Evolutionary conservation across 2,113 vertebrate species (phyloP).

Genomic region (Grus americana): DNA sequence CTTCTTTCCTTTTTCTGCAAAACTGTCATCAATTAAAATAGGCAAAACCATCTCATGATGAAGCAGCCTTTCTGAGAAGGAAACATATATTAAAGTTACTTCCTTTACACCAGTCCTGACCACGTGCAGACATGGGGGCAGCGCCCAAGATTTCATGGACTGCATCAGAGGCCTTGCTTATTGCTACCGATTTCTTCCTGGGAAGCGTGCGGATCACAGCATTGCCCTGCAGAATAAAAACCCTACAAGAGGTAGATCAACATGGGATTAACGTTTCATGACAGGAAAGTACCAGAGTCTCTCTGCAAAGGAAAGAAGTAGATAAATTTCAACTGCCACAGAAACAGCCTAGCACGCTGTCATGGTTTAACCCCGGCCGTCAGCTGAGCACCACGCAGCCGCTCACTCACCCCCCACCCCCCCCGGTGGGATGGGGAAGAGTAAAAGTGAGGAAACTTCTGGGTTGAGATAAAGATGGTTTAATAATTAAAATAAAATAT

Average conservation of each 20-base stretch:
- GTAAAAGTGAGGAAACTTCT: no score
- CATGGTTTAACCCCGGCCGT: no score
- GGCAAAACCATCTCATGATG: neutral
- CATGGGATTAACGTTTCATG: neutral
- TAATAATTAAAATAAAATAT: no score
- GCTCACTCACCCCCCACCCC: no score
- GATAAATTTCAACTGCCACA: neutral
- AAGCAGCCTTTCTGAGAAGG: neutral
- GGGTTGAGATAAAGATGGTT: no score
- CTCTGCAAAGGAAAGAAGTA: neutral
- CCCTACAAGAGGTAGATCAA: neutral
- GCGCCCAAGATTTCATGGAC: fast-evolving
- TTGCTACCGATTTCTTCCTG: neutral
- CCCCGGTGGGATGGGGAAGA: no score
- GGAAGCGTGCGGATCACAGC: fast-evolving
- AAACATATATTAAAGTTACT: neutral
- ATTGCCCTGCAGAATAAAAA: neutral
- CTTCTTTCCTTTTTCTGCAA: neutral
- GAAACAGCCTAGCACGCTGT: neutral
- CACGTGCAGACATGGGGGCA: no score
- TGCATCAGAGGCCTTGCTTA: neutral
- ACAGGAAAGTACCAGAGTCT: neutral
- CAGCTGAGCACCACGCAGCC: no score
- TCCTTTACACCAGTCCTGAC: neutral
- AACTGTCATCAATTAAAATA: neutral